Evolutionary conservation across 1,140 invertebrate species (phyloP).

Genomic region (Drosophila hydei): DNA sequence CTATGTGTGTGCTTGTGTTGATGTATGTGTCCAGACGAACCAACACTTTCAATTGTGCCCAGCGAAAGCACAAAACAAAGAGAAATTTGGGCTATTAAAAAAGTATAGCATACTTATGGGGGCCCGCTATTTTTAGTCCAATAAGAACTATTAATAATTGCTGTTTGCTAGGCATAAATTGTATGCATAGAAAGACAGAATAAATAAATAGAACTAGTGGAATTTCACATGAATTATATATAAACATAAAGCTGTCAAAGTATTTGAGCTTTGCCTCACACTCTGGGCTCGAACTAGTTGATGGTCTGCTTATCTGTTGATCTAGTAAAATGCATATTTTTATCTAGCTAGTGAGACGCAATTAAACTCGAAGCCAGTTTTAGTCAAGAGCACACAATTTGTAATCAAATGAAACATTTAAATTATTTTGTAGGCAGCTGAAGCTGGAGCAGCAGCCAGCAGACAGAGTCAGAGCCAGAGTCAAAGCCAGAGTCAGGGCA

Average conservation of each 20-base stretch:
- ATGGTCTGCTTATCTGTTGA: constrained; percentile 8
- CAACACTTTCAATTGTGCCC: constrained; percentile 65
- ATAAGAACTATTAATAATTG: no score
- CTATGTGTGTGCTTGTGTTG: constrained; percentile 7
- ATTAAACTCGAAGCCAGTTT: constrained; percentile 34
- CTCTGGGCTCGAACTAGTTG: neutral
- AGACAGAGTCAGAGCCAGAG: constrained; percentile 3
- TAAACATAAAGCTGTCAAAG: constrained; percentile 13
- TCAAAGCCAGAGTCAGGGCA: constrained; percentile 12
- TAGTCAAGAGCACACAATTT: constrained; percentile 43
- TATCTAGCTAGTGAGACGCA: constrained; percentile 15
- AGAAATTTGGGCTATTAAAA: neutral
- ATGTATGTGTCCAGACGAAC: neutral
- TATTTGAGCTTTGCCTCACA: neutral
- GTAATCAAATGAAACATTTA: constrained; percentile 82
- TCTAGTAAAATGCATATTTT: constrained; percentile 16
- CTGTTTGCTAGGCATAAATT: neutral
- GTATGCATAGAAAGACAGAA: neutral
- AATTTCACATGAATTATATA: neutral
- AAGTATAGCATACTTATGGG: constrained; percentile 27
- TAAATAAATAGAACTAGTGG: no score
- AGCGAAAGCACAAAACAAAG: neutral
- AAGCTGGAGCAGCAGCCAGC: neutral
- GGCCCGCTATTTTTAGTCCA: neutral
- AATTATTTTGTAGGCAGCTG: constrained; percentile 71